Base-by-base conservation (phyloP, 64 coral and sea anemone genomes). In the Exaiptasia diaphana region DNA sequence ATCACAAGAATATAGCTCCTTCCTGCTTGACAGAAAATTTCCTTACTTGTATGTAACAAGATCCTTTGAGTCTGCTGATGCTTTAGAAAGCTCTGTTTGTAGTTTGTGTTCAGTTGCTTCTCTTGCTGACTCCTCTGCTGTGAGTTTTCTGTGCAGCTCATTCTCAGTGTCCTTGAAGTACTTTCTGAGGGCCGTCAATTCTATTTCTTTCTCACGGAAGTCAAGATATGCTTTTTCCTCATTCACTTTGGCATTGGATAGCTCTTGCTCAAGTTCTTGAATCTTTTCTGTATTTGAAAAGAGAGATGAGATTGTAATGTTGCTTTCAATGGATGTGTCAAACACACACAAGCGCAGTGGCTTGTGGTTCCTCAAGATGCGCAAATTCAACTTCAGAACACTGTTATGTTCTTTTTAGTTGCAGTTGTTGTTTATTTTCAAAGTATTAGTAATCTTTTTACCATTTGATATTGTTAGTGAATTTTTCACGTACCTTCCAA, bases 141-240 rank as follows among this genome's bases (percentile, higher is more conserved):
- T 89, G 0, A 95, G 28, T 77, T 89, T 89, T 28, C 91, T 71
- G 63, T 89, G 91, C 1, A 94, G 23, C 5, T 94, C 91, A 6
- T 74, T 83, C 36, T 94, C 91, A 11, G 86, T 71, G 34, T 88
- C 87, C 45, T 94, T 94, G 36, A 94, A 94, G 52, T 94, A 89
- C 38, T 89, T 89, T 18, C 82, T 75, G 22, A 94, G 63, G 0
- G 86, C 68, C 13, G 65, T 44, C 13, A 85, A 63, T 68, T 94
- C 87, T 24, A 94, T 89, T 12, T 94, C 91, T 40, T 84, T 79
- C 29, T 94, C 91, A 2, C 87, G 81, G 24, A 78, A 71, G 35
- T 58, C 75, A 0, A 89, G 29, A 5, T 67, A 25, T 30, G 91
- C 86, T 13, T 89, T 85, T 15, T 83, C 86, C 5, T 82, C 91